Conservation (phyloP, 2,113 vertebrate genomes). For the Mesitornis unicolor region DNA sequence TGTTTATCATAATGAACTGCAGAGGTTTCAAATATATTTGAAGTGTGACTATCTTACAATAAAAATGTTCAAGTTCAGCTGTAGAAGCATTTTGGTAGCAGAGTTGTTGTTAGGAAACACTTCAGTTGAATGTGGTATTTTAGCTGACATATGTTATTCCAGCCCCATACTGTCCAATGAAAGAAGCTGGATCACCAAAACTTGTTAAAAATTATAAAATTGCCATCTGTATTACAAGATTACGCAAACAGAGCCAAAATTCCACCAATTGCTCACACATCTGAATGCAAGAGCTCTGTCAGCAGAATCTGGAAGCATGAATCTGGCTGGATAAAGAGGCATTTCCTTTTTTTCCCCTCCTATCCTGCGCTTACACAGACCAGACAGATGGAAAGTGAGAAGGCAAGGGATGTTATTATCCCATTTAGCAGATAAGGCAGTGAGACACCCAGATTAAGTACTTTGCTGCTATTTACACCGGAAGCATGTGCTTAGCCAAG, state of each 20-base stretch:
- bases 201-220: neutral
- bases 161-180: neutral
- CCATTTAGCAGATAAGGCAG: neutral
- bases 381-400: neutral
- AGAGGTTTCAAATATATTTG: neutral
- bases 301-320: neutral
- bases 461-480: neutral
- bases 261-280: neutral
- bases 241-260: neutral
- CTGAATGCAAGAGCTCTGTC: neutral
- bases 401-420: neutral
- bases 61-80: neutral
- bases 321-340: neutral
- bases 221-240: neutral
- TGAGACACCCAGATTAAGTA: neutral
- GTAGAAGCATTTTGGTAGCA: neutral
- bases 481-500: constrained; percentile 22
- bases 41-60: neutral
- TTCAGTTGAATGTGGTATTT: neutral
- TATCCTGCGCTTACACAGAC: neutral
- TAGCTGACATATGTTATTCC: neutral
- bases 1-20: neutral
- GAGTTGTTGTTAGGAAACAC: neutral
- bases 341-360: neutral
- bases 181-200: neutral